Evolutionary conservation across 2,797 vertebrate genomes (phyloP), one percentile per base, ranked within the genome.

Genomic region (Argentina silus): DNA sequence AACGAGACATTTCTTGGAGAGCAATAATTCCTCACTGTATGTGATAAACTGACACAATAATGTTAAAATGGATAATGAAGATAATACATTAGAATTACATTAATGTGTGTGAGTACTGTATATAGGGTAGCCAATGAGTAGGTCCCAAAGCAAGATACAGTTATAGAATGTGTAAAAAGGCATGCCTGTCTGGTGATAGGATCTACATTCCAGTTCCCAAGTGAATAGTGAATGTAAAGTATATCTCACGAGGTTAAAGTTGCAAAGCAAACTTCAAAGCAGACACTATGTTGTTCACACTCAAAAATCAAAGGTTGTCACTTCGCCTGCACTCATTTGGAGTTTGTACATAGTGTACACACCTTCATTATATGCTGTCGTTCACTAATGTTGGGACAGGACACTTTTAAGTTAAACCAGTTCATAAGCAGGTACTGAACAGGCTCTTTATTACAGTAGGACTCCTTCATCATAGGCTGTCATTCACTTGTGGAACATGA

Each of bases 171-270:
- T 69, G 68, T 70, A 75, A 75, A 81, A 70, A 56, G 53, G 75
- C 76, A 72, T 82, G 87, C 75, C 78, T 79, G 73, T 69, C 50
- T 50, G 57, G 69, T 80, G 88, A 88, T 88, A 83, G 57, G 70
- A 90, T 89, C 88, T 72, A 67, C 82, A 86, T 90, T 83, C 83
- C 65, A 72, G 36, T 67, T 53, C 71, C 59, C 81, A 70, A 66
- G 78, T 86, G 69, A 80, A 69, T 44, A 14, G 73, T 48, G 75
- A 67, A 74, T 61, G 57, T 42, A 65, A 74, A 62, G 61, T 42
- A 63, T 27, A 0, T 70, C 67, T 83, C 74, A 79, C 72, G 67
- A 68, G 65, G 78, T 59, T 27, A 65, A 42, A 66, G 44, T 17
- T 48, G 19, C 44, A 27, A 14, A 51, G 7, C 57, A 60, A 3